phyloP scores from a whole-genome alignment of 2,797 vertebrate genomes.

The Myotis findleyi region DNA sequence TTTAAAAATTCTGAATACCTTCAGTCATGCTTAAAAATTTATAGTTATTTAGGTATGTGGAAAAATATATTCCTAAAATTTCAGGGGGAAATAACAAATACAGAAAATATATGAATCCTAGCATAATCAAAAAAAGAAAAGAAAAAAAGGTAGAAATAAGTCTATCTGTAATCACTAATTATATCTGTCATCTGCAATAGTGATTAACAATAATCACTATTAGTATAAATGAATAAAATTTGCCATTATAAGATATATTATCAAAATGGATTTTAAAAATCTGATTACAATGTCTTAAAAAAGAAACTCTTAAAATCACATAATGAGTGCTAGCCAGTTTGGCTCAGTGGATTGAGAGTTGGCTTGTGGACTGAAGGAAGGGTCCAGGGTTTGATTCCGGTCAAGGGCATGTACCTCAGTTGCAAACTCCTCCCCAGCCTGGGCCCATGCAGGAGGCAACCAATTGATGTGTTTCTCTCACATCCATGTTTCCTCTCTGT shows the following conservation, averaged over 20 bases:
- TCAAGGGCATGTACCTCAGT: too few species aligned
- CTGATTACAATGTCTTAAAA: neutral
- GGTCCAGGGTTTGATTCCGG: too few species aligned
- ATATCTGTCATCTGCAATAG: neutral
- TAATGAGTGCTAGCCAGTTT: neutral
- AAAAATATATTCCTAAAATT: conserved; percentile 1
- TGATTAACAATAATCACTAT: neutral
- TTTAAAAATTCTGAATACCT: neutral
- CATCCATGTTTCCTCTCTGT: too few species aligned
- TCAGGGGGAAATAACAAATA: neutral
- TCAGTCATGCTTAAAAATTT: neutral
- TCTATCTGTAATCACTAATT: conserved; percentile 23
- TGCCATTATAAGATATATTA: neutral
- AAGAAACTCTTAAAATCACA: neutral
- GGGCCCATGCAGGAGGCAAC: too few species aligned
- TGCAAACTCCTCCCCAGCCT: too few species aligned
- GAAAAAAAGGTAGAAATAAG: neutral
- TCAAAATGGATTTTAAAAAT: neutral
- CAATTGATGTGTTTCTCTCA: too few species aligned
- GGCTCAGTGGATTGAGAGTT: too few species aligned
- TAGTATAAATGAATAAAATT: neutral
- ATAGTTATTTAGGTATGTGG: neutral
- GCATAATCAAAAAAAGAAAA: neutral
- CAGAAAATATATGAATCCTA: neutral
- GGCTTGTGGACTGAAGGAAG: too few species aligned